phyloP scores from a whole-genome alignment of 2,113 vertebrate genomes.

The Triplophysa siluroides region DNA sequence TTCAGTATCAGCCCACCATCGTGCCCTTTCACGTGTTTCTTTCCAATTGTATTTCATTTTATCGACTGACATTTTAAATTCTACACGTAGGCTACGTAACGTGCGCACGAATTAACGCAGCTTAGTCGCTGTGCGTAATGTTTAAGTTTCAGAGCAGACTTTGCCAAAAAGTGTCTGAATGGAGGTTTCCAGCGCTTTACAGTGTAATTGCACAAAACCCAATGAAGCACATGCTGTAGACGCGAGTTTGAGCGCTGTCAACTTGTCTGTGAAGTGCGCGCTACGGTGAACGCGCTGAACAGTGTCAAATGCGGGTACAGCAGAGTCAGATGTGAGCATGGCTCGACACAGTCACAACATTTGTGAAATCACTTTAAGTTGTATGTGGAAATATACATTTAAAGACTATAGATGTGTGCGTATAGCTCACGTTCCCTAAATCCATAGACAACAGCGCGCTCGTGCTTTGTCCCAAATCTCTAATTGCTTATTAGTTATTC shows the following conservation, averaged over 20 bases:
- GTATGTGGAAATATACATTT: too few species aligned
- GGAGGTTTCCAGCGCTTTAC: slow-evolving; percentile 24
- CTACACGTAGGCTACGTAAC: neutral
- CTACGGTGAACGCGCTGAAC: neutral
- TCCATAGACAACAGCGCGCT: neutral
- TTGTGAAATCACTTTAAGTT: too few species aligned
- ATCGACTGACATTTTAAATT: neutral
- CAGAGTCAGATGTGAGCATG: neutral
- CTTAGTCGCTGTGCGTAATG: neutral
- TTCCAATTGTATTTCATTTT: neutral
- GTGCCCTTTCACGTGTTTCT: neutral
- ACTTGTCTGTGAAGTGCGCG: neutral
- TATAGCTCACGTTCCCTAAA: neutral
- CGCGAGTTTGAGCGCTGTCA: slow-evolving; percentile 62
- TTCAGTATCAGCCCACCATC: neutral
- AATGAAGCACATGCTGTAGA: slow-evolving; percentile 60
- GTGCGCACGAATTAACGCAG: neutral
- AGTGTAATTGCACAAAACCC: neutral
- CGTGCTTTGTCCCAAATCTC: neutral
- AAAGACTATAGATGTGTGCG: too few species aligned
- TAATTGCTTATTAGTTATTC: slow-evolving; percentile 44
- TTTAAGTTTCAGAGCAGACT: neutral
- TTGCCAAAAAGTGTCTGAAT: neutral
- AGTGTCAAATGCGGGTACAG: neutral
- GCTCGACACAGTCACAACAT: too few species aligned